Percentiles rank a stretch among this genome's conserved stretches.
phyloP scores from a whole-genome alignment of 2,113 vertebrate species.

The Anoura caudifer region DNA sequence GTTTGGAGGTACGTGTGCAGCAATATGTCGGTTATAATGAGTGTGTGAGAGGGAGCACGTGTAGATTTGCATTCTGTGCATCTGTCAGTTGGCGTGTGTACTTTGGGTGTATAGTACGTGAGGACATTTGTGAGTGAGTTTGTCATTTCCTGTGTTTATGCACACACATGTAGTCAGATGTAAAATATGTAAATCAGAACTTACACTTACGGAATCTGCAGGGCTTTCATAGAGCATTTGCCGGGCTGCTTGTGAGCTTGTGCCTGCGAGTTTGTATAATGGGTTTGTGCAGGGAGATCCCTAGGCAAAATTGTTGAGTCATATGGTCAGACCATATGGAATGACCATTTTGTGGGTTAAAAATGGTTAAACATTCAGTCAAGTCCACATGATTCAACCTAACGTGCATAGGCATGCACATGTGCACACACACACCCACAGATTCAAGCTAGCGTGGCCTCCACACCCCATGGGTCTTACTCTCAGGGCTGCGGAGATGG shows the following conservation, averaged over 20 bases:
- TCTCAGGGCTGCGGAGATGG: background rate
- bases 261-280: background rate
- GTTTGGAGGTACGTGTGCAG: background rate
- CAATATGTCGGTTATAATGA: background rate
- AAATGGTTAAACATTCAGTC: slow-evolving; percentile 31
- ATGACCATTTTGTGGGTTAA: background rate
- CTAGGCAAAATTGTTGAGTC: slow-evolving; percentile 33
- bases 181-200: slow-evolving; percentile 42
- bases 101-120: background rate
- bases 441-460: background rate
- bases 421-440: background rate
- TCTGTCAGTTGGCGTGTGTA: slow-evolving; percentile 17
- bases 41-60: background rate
- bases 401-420: background rate
- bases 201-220: background rate
- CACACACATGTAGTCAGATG: background rate
- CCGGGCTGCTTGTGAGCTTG: background rate
- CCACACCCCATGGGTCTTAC: background rate
- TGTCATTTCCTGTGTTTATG: background rate
- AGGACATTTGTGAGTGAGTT: slow-evolving; percentile 34
- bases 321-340: slow-evolving; percentile 21
- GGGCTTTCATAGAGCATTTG: background rate
- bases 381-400: background rate
- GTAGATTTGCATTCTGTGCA: background rate
- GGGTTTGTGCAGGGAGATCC: slow-evolving; percentile 11